phyloP scores from a whole-genome alignment of 2,113 vertebrate species.

The Raja brachyura region DNA sequence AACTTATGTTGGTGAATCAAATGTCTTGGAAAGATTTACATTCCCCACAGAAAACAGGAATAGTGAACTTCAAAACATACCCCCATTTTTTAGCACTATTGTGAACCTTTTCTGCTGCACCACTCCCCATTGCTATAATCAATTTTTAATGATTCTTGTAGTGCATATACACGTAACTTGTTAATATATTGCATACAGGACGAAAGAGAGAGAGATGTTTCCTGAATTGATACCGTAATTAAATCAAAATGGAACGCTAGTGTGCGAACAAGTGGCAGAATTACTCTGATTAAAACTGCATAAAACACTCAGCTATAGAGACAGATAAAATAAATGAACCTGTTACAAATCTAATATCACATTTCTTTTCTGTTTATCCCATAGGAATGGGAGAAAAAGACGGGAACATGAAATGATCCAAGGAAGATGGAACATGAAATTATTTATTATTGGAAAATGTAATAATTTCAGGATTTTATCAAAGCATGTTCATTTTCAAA shows the following conservation, averaged over 20 bases:
- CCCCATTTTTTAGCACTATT: not conserved
- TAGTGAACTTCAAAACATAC: not conserved
- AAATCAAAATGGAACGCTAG: slow-evolving; percentile 4
- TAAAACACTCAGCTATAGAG: not conserved
- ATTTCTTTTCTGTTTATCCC: slow-evolving; percentile 44
- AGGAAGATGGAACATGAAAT: not conserved
- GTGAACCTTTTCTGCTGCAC: not conserved
- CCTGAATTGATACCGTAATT: not conserved
- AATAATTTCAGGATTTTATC: not conserved
- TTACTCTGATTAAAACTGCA: not conserved
- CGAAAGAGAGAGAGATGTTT: not conserved
- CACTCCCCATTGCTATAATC: not conserved
- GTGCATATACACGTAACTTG: not conserved
- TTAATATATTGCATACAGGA: not conserved
- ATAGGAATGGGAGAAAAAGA: slow-evolving; percentile 95
- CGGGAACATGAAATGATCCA: slow-evolving; percentile 57
- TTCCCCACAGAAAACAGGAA: not conserved
- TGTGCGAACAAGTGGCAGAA: not conserved
- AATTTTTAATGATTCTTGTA: not conserved
- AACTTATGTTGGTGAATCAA: not conserved
- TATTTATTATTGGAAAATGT: slow-evolving; percentile 29
- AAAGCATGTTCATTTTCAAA: not conserved
- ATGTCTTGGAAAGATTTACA: not conserved
- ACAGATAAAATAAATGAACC: not conserved
- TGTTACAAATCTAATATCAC: not conserved